A percentile compares a stretch with the other conserved stretches of the same genome.
phyloP scores from a whole-genome alignment of 2,797 vertebrate genomes.

The Bradypus variegatus region DNA sequence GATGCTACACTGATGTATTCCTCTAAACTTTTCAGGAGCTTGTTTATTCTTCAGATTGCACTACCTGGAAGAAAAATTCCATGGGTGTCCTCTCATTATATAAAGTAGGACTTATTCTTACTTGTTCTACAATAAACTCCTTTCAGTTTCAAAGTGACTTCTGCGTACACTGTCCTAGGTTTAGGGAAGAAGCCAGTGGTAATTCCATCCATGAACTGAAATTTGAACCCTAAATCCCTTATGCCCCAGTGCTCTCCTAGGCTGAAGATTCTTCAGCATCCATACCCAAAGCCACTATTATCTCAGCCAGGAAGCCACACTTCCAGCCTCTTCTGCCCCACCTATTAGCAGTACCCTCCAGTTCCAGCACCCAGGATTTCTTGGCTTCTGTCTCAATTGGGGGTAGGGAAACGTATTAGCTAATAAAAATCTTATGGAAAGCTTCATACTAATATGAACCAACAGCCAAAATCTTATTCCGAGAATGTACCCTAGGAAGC shows the following conservation, averaged over 20 bases:
- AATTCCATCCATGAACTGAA: background rate
- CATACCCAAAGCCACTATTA: background rate
- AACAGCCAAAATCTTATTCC: background rate
- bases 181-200: background rate
- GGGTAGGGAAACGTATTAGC: background rate
- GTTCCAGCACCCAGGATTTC: background rate
- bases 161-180: background rate
- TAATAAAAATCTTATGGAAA: constrained; percentile 1
- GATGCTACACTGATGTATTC: background rate
- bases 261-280: background rate
- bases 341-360: background rate
- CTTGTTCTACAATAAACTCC: background rate
- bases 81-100: background rate
- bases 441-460: background rate
- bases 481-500: background rate
- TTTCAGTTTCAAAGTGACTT: constrained; percentile 20
- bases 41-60: constrained; percentile 1
- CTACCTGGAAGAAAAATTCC: constrained; percentile 6
- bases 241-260: background rate
- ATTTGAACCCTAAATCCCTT: background rate
- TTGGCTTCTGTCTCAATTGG: background rate
- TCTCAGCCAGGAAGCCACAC: background rate
- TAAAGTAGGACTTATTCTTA: background rate
- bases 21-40: background rate
- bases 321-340: background rate